Evolutionary conservation across 2,797 vertebrate species (phyloP).

Genomic region (Gymnothorax reevesii): DNA sequence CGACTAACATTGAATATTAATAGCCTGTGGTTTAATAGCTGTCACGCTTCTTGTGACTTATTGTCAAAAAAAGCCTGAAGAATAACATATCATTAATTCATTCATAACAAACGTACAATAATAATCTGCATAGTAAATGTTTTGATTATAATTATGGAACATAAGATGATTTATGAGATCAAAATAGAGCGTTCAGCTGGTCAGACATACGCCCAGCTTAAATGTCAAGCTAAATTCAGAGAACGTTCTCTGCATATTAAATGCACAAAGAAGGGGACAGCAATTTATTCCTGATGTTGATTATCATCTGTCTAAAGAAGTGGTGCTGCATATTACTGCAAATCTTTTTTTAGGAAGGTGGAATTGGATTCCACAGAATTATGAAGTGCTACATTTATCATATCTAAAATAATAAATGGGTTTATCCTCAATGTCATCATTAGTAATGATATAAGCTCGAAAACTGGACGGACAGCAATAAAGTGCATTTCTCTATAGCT

Average conservation of each 20-base stretch:
- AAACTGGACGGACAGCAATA: neutral
- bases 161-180: slow-evolving; percentile 29
- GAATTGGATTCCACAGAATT: slow-evolving; percentile 38
- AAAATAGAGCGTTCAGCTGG: slow-evolving; percentile 35
- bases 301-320: slow-evolving; percentile 43
- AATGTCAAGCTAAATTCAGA: slow-evolving; percentile 37
- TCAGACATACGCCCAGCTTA: slow-evolving; percentile 36
- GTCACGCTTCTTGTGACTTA: slow-evolving; percentile 24
- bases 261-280: slow-evolving; percentile 34
- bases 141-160: slow-evolving; percentile 29
- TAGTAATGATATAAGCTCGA: neutral
- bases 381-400: slow-evolving; percentile 25
- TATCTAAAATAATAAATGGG: slow-evolving; percentile 26
- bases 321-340: slow-evolving; percentile 31
- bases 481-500: neutral
- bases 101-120: slow-evolving; percentile 19
- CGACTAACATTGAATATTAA: slow-evolving; percentile 24
- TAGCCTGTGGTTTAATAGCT: neutral
- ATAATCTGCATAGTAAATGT: slow-evolving; percentile 21
- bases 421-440: neutral
- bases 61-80: neutral
- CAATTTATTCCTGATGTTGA: slow-evolving; percentile 43
- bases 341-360: slow-evolving; percentile 39
- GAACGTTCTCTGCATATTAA: slow-evolving; percentile 38
- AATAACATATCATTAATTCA: slow-evolving; percentile 23